Evolutionary conservation across 2,888 invertebrate genomes (phyloP).

Genomic region (Scaptomyza cyrtandrae): DNA sequence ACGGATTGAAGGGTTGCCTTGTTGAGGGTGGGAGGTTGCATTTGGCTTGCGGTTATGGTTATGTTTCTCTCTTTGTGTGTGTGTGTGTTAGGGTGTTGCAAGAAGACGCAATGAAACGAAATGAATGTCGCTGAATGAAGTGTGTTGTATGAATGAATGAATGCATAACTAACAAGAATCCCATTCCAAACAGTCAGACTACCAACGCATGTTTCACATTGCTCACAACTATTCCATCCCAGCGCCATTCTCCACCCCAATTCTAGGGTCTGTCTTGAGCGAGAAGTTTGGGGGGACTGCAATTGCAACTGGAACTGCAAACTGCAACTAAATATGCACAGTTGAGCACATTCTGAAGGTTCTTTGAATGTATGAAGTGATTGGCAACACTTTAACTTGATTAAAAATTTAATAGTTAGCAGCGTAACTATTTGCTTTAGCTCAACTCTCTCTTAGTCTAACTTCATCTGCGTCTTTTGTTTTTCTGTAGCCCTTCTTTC

Average conservation of each 20-base stretch:
- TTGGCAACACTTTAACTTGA: conserved; percentile 80
- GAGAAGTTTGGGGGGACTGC: too few species aligned
- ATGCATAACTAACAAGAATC: conserved; percentile 73
- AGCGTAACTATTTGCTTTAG: conserved; percentile 58
- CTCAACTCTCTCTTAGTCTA: conserved; percentile 7
- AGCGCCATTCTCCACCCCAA: neutral
- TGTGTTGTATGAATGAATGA: conserved; percentile 58
- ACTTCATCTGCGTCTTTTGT: neutral
- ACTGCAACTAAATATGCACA: conserved; percentile 20
- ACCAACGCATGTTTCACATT: conserved; percentile 43
- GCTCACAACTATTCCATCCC: neutral
- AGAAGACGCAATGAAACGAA: conserved; percentile 72
- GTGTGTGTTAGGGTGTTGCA: conserved; percentile 36
- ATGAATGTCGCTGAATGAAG: conserved; percentile 70
- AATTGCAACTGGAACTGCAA: neutral
- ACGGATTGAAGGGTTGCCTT: neutral
- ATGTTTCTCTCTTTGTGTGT: conserved; percentile 21
- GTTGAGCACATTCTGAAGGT: conserved; percentile 8
- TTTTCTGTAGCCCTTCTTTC: neutral
- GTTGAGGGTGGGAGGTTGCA: neutral
- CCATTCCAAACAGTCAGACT: conserved; percentile 14
- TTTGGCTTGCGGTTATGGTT: conserved; percentile 58
- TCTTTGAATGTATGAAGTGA: conserved; percentile 65
- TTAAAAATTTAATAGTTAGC: conserved; percentile 78
- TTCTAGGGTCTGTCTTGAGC: neutral